Evolutionary conservation across 2,888 invertebrate species (phyloP).

Genomic region (Mesorhabditis belari): DNA sequence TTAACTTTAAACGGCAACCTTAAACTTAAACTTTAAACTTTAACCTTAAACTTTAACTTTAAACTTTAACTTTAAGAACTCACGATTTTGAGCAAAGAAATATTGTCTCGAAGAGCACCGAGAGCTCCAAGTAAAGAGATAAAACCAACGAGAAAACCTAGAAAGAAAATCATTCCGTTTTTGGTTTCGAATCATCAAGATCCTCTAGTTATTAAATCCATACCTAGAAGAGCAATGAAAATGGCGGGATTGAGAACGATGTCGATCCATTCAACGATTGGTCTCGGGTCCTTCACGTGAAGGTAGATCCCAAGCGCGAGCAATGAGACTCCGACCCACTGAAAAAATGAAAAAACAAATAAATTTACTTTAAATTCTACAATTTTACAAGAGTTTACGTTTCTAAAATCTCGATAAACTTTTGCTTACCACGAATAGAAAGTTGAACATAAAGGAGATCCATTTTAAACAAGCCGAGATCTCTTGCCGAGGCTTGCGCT

Average conservation of each 20-base stretch:
- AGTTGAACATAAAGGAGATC: slow-evolving; percentile 50
- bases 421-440: slow-evolving; percentile 49
- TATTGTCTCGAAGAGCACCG: slow-evolving; percentile 51
- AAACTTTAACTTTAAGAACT: slow-evolving; percentile 4
- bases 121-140: slow-evolving; percentile 46
- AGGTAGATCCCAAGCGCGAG: slow-evolving; percentile 51
- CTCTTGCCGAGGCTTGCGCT: slow-evolving; percentile 51
- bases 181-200: not conserved
- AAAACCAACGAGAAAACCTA: slow-evolving; percentile 36
- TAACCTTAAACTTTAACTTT: not conserved
- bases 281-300: slow-evolving; percentile 46
- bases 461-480: slow-evolving; percentile 52
- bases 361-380: too few species aligned
- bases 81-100: slow-evolving; percentile 48
- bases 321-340: slow-evolving; percentile 45
- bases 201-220: not conserved
- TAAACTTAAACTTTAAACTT: not conserved
- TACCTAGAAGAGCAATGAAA: slow-evolving; percentile 31
- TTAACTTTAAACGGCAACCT: too few species aligned
- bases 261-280: slow-evolving; percentile 40
- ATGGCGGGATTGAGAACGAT: slow-evolving; percentile 48
- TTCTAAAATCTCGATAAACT: too few species aligned
- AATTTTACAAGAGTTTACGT: too few species aligned
- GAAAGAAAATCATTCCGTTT: not conserved
- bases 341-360: slow-evolving; percentile 25